Evolutionary conservation across 2,888 invertebrate genomes (phyloP), one percentile per base, ranked within the genome.

Genomic region (Gymnocheta viridis): DNA sequence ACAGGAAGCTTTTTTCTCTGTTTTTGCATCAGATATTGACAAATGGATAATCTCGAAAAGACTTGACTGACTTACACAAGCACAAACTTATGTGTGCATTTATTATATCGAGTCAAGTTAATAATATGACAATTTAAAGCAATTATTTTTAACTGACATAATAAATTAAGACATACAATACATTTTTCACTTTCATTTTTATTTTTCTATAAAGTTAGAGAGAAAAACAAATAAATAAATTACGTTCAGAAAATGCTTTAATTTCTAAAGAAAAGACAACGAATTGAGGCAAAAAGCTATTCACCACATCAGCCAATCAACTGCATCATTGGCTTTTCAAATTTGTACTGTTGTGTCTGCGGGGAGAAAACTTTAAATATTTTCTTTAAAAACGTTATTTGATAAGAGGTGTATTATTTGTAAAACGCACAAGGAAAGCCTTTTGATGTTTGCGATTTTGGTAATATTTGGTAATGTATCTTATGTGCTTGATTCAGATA

Each of bases 161-260:
- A 56, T 73, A 78, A 81, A 73, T 77, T 62, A 27, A 44, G 47
- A 24, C 5, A 60, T n/a, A 67, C 24, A 64, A 51, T 32, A 64
- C 5, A 38, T n/a, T 41, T 67, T 74, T 73, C 32, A 73, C 72
- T 84, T 84, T 81, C 70, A 62, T 81, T 84, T 84, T 64, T 58
- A 66, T 17, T 58, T 60, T 17, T 27, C 4, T 10, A 27, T 4
- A 19, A 32, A 6, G 17, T 29, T 64, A 47, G 29, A 44, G 44
- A 47, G 32, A 66, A 14, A 60, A 76, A 27, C 12, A n/a, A 64
- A 66, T 5, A 29, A 41, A 62, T 27, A 38, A 66, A 44, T 60
- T 41, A 24, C 17, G 24, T 64, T 72, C 35, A 14, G 9, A 41
- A n/a, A 7, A 41, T 19, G 44, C 7, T 60, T 60, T 41, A 29